Evolutionary conservation across 2,113 vertebrate species (phyloP).

Genomic region (Sceloporus tristichus): DNA sequence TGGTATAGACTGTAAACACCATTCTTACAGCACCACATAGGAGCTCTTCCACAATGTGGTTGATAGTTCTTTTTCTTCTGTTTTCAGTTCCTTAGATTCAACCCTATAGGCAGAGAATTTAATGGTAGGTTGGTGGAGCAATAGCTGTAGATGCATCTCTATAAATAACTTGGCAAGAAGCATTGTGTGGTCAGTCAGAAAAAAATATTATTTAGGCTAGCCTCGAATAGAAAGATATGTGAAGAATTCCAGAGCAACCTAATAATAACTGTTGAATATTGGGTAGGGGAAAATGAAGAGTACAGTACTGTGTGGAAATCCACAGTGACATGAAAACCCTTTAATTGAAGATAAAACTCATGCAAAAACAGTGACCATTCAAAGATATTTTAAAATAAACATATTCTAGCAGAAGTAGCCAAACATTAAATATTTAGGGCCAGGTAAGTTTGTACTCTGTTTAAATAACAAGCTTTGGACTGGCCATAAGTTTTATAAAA

Average conservation of each 20-base stretch:
- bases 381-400: background rate
- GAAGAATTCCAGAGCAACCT: conserved; percentile 36
- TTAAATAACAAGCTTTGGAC: background rate
- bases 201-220: conserved; percentile 40
- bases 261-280: conserved; percentile 22
- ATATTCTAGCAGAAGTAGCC: background rate
- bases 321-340: background rate
- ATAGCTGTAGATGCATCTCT: background rate
- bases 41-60: background rate
- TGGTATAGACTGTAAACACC: background rate
- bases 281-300: conserved; percentile 1
- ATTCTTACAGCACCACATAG: background rate
- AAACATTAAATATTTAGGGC: conserved; percentile 11
- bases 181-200: background rate
- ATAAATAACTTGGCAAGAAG: conserved; percentile 18
- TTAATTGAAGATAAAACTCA: background rate
- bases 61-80: background rate
- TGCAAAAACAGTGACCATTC: background rate
- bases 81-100: background rate
- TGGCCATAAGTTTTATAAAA: background rate
- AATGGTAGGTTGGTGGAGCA: background rate
- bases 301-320: background rate
- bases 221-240: conserved; percentile 17
- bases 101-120: background rate
- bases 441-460: background rate